phyloP scores from a whole-genome alignment of 2,888 invertebrate species.

The Creontiades dilutus region DNA sequence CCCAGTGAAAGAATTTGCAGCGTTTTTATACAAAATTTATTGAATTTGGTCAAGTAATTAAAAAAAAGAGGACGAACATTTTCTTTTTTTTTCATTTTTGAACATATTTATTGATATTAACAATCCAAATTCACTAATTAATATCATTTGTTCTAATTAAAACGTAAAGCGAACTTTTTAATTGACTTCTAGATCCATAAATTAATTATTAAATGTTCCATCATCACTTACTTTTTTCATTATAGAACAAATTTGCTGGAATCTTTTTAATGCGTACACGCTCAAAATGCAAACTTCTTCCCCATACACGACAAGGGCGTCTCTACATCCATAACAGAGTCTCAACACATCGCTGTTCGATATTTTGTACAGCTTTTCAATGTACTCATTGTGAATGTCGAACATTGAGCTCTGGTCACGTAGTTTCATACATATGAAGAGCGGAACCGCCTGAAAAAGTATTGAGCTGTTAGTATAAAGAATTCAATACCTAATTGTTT shows the following conservation, averaged over 20 bases:
- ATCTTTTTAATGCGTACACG: neutral
- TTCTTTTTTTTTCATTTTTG: too few species aligned
- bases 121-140: too few species aligned
- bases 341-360: constrained; percentile 33
- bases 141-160: too few species aligned
- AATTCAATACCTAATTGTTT: neutral
- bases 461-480: neutral
- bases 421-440: constrained; percentile 28
- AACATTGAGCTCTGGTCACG: neutral
- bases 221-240: constrained; percentile 2
- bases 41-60: too few species aligned
- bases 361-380: constrained; percentile 32
- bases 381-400: constrained; percentile 39
- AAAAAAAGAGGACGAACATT: too few species aligned
- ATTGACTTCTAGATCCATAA: too few species aligned
- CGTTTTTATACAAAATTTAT: too few species aligned
- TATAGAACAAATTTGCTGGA: neutral
- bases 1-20: too few species aligned
- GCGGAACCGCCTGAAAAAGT: constrained; percentile 7
- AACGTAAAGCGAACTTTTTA: too few species aligned
- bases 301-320: neutral
- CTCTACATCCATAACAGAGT: neutral
- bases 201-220: too few species aligned
- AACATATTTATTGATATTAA: too few species aligned
- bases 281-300: neutral